Conservation (phyloP, 2,797 vertebrate species). For the Thripadectes ignobilis region DNA sequence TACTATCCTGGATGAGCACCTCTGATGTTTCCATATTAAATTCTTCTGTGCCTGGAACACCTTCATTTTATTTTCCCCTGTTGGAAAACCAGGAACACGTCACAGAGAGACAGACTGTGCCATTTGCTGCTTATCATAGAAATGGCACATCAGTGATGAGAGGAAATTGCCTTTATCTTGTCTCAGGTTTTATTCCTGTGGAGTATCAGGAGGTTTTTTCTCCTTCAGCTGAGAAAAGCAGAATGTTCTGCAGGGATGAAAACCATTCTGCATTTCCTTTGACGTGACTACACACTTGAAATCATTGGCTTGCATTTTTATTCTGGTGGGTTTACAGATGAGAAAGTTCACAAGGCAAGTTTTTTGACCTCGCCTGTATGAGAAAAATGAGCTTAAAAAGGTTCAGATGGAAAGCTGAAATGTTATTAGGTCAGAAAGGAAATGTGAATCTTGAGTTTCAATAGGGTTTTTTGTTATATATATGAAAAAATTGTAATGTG, state of each 20-base stretch:
- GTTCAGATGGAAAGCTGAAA: neutral
- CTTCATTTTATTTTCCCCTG: neutral
- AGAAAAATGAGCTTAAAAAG: constrained; percentile 9
- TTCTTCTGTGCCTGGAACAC: neutral
- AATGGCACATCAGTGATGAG: neutral
- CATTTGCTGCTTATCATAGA: neutral
- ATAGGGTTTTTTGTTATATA: neutral
- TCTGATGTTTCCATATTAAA: neutral
- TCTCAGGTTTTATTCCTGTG: constrained; percentile 17
- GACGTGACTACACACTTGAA: neutral
- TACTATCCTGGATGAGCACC: neutral
- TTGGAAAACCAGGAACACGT: neutral
- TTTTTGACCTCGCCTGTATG: constrained; percentile 18
- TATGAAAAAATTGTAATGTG: neutral
- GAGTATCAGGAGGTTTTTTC: neutral
- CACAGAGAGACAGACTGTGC: neutral
- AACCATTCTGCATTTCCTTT: neutral
- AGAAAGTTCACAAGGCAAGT: neutral
- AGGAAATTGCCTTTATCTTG: constrained; percentile 22
- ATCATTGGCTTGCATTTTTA: neutral
- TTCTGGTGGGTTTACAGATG: constrained; percentile 37
- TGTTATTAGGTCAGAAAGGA: neutral
- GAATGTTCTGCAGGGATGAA: neutral
- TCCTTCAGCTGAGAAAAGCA: neutral
- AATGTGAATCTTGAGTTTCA: neutral